Evolutionary conservation across 2,113 vertebrate species (phyloP), one percentile per base, ranked within the genome.

Genomic region (Pristiophorus japonicus): DNA sequence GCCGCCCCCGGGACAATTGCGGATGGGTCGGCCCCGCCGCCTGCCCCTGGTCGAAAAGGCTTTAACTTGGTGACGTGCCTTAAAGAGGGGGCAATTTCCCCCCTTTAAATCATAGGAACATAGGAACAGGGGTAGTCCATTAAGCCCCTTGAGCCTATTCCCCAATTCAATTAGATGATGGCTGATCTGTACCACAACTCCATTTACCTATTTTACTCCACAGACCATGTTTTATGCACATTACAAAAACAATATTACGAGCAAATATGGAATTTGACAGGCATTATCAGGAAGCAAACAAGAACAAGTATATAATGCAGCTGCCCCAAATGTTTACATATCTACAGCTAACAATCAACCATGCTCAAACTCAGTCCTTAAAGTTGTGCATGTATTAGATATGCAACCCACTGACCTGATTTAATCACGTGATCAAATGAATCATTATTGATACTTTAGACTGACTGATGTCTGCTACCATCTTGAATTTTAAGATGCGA

Each of bases 251-350:
- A 81, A 81, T 81, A 81, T 81, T 81, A 4, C 14, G 42, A 81
- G n/a, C 75, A 81, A 81, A 81, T 81, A 81, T 81, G 75, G 75
- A 81, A 81, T 81, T 38, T 81, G 75, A 81, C 16, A 81, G 38
- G 75, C n/a, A 81, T 81, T 42, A 16, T 38, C 16, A 81, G 75
- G n/a, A 81, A 81, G n/a, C 75, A 81, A 81, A 81, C 30, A 78
- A 78, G 27, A 70, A 70, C 27, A 30, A 70, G 75, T 14, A 38
- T n/a, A 38, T 38, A 18, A 42, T 38, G 75, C n/a, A 81, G n/a
- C 75, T 81, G 75, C 14, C n/a, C 38, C 75, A 81, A 42, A 38
- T 81, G n/a, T 81, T 81, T 81, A 81, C 75, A 42, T 81, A 42
- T 81, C 75, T 81, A 20, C 14, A 81, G 16, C 16, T 42, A 38